These are phyloP conservation scores for Macrotus californicus DNA, from an alignment of 2,113 vertebrate genomes.

Conservation along the genomic window DNA sequence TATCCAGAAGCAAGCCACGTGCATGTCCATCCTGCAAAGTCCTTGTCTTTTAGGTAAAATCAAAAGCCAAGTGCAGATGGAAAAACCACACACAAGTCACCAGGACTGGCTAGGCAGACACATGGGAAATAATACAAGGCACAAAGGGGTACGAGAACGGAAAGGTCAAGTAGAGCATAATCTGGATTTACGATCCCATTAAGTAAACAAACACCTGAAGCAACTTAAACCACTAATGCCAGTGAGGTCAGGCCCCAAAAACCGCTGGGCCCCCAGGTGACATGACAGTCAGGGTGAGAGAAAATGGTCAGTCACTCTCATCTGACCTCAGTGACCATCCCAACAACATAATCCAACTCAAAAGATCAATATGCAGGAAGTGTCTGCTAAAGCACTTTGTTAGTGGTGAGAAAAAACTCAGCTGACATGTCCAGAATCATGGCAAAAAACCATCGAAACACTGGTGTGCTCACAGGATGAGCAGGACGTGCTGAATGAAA, in stretches of 20 bases:
- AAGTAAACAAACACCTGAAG: not conserved
- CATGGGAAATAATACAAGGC: not conserved
- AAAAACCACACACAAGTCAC: not conserved
- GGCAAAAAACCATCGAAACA: not conserved
- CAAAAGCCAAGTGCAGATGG: not conserved
- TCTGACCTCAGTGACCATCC: not conserved
- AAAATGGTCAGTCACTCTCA: not conserved
- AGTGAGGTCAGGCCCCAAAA: not conserved
- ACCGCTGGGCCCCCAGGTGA: not conserved
- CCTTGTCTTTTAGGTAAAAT: not conserved
- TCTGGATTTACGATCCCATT: not conserved
- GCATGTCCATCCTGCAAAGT: not conserved
- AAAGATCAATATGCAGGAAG: not conserved
- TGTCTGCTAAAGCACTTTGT: not conserved
- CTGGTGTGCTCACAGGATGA: not conserved
- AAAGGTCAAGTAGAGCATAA: not conserved
- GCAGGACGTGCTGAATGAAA: not conserved
- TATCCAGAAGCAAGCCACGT: not conserved
- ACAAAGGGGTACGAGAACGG: not conserved
- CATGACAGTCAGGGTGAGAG: fast-evolving
- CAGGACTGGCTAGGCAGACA: not conserved
- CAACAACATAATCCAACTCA: not conserved
- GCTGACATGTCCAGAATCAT: not conserved
- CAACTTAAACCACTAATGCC: not conserved
- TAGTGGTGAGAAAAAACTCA: not conserved